A percentile compares a stretch with the other conserved stretches of the same genome.
These are phyloP conservation scores for Forbesichthys agassizii DNA, from an alignment of 2,113 vertebrate genomes.

Conservation along the genomic window DNA sequence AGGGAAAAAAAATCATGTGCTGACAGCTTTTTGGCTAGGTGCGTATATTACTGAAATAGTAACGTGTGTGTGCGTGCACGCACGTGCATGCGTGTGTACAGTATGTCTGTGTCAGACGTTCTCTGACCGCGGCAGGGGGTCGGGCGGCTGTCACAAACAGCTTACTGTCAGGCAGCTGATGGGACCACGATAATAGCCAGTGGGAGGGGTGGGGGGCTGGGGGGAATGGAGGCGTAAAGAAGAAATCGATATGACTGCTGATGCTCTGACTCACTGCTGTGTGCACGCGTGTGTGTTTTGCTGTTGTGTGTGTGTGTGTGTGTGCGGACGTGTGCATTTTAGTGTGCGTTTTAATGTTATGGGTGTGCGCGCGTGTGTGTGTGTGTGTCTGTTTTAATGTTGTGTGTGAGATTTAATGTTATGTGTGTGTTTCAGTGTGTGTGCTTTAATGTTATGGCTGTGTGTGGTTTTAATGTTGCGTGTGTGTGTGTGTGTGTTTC, in stretches of 20 bases:
- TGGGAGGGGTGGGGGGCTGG: not conserved
- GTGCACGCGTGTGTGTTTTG: conserved; percentile 3
- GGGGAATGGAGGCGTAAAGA: conserved; percentile 37
- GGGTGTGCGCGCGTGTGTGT: not conserved
- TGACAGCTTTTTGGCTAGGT: conserved; percentile 69
- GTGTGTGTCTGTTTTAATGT: not conserved
- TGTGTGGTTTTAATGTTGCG: not conserved
- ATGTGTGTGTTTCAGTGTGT: not conserved
- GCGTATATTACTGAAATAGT: conserved; percentile 66
- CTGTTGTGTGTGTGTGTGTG: not conserved
- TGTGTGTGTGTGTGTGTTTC: not conserved
- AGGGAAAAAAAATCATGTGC: conserved; percentile 62
- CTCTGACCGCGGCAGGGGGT: conserved; percentile 36
- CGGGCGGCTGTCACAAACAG: not conserved
- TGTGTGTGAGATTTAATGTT: conserved; percentile 10
- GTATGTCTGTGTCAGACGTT: conserved; percentile 46
- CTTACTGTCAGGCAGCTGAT: conserved; percentile 4
- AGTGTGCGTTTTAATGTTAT: not conserved
- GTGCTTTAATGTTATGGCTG: not conserved
- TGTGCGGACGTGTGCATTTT: not conserved
- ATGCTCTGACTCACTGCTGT: conserved; percentile 62
- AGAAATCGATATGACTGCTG: conserved; percentile 73
- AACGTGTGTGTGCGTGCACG: conserved; percentile 62
- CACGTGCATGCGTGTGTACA: conserved; percentile 53
- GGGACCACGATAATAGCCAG: not conserved